phyloP scores from a whole-genome alignment of 2,113 vertebrate species.

The Triplophysa rosa region DNA sequence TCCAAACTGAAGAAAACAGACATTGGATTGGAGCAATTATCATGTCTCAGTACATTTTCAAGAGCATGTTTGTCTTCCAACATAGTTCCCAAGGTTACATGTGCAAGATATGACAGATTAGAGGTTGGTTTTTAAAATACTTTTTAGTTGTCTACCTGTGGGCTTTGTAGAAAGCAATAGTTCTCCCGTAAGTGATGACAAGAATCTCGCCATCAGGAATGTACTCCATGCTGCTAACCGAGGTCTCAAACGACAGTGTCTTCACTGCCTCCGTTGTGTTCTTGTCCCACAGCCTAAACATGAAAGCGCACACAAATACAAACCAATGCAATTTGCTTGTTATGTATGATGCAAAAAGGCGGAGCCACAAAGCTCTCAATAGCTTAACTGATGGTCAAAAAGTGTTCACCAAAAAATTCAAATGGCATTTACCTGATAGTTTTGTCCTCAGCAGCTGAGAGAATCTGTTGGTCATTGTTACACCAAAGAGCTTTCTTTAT shows the following conservation, averaged over 20 bases:
- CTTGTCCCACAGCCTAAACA: slow-evolving; percentile 90
- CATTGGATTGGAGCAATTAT: not conserved
- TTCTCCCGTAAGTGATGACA: slow-evolving; percentile 92
- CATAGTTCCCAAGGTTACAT: not conserved
- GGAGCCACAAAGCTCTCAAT: not conserved
- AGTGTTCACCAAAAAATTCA: not conserved
- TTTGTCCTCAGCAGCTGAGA: slow-evolving; percentile 94
- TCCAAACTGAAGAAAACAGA: slow-evolving; percentile 78
- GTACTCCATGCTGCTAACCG: slow-evolving; percentile 97
- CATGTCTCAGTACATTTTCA: not conserved
- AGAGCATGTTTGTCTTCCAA: not conserved
- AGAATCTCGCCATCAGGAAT: slow-evolving; percentile 90
- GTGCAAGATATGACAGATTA: not conserved
- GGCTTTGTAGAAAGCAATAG: slow-evolving; percentile 93
- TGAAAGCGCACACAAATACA: not conserved
- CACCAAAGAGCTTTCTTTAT: slow-evolving; percentile 98
- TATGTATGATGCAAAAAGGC: not conserved
- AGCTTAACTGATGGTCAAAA: not conserved
- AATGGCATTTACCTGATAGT: slow-evolving; percentile 85
- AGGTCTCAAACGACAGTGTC: slow-evolving; percentile 83
- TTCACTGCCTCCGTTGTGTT: slow-evolving; percentile 86
- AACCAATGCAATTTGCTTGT: not conserved
- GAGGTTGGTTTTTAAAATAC: not conserved
- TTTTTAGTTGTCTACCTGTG: slow-evolving; percentile 75
- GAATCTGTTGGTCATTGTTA: slow-evolving; percentile 90